phyloP scores from a whole-genome alignment of 1,140 invertebrate genomes.

The Zeugodacus cucurbitae region DNA sequence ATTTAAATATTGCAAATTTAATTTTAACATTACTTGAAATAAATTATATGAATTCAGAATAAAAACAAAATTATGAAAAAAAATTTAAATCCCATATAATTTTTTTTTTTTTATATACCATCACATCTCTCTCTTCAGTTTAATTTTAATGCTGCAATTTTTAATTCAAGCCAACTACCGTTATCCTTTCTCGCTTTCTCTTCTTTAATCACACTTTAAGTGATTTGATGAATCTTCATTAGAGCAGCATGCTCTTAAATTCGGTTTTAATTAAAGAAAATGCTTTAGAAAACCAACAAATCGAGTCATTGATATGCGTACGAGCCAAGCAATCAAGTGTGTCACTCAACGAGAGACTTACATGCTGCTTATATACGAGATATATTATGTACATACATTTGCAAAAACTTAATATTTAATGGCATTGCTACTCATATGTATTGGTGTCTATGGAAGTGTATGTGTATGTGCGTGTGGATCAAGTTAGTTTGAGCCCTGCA shows the following conservation, averaged over 20 bases:
- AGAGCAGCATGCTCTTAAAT: background rate
- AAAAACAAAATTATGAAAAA: too few species aligned
- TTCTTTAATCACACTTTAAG: background rate
- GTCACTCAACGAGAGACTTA: background rate
- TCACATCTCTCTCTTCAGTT: too few species aligned
- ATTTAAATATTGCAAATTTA: too few species aligned
- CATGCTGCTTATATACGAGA: background rate
- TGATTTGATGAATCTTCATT: background rate
- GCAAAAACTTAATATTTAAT: background rate
- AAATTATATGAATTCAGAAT: too few species aligned
- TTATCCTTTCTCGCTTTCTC: too few species aligned
- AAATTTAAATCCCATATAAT: too few species aligned
- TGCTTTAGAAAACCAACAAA: background rate
- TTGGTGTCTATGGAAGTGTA: background rate
- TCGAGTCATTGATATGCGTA: background rate
- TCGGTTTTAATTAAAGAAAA: conserved; percentile 2
- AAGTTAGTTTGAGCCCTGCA: background rate
- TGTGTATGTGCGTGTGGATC: background rate
- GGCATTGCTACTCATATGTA: background rate
- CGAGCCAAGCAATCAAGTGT: background rate
- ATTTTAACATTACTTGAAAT: too few species aligned
- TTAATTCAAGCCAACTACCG: too few species aligned
- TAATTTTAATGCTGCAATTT: too few species aligned
- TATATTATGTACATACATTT: background rate
- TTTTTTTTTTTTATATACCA: too few species aligned